Conservation (phyloP, 2,113 vertebrate genomes). For the Nesospiza acunhae region DNA sequence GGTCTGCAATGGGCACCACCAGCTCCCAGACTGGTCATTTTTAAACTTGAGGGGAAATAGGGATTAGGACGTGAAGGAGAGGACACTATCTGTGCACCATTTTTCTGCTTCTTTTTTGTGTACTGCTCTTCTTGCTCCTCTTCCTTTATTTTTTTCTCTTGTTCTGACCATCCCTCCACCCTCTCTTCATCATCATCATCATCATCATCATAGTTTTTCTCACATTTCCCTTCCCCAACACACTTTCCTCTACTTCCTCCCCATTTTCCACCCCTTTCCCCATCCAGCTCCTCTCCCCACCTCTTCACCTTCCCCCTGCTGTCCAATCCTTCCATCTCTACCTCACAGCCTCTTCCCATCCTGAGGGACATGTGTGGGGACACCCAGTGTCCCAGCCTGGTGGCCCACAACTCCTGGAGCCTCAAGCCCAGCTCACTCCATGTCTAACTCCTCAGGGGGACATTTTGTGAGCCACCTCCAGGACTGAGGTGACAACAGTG, state of each 20-base stretch:
- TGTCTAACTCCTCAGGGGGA: fast-evolving
- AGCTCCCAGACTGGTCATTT: background rate
- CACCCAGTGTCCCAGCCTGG: background rate
- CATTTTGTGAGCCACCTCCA: fast-evolving
- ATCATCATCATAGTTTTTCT: background rate
- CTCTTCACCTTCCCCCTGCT: background rate
- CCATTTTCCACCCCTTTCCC: fast-evolving
- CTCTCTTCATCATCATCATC: background rate
- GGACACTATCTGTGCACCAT: fast-evolving
- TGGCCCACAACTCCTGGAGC: background rate
- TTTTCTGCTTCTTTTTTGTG: background rate
- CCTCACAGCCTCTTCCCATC: background rate
- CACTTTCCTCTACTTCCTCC: background rate
- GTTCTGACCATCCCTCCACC: background rate
- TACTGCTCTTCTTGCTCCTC: background rate
- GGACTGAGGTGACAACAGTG: background rate
- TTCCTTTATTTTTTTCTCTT: background rate
- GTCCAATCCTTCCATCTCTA: background rate
- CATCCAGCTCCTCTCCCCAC: background rate
- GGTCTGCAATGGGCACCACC: background rate
- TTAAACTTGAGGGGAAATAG: background rate
- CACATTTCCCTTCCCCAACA: background rate
- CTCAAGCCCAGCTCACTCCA: background rate
- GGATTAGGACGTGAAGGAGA: background rate
- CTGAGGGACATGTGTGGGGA: fast-evolving